Conservation (phyloP, 1,140 invertebrate species). For the Bursaphelenchus mucronatus region DNA sequence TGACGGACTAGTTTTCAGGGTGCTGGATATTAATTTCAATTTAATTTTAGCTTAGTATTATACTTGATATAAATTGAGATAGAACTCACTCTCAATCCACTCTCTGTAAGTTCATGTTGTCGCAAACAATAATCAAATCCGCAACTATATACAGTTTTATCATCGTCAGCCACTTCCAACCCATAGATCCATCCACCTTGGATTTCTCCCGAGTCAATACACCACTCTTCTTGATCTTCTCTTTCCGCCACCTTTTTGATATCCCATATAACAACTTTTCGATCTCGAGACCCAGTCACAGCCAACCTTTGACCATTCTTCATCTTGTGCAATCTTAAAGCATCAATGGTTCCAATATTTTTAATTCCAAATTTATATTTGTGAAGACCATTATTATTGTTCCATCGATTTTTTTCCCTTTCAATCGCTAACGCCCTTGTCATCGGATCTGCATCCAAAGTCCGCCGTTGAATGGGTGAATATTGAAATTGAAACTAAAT, state of each 20-base stretch:
- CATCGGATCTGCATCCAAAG: conserved; percentile 9
- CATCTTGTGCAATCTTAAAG: conserved; percentile 3
- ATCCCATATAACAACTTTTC: conserved; percentile 7
- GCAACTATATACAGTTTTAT: conserved; percentile 5
- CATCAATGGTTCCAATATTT: conserved; percentile 5
- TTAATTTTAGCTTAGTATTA: neutral
- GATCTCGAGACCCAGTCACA: conserved; percentile 11
- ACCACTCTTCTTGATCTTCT: neutral
- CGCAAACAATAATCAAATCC: conserved; percentile 6
- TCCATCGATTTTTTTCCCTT: conserved; percentile 15
- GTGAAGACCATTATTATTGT: neutral
- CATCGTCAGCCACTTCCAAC: neutral
- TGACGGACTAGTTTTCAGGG: neutral
- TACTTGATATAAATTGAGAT: too few relatives aligned
- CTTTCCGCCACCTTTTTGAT: conserved; percentile 2
- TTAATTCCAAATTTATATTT: neutral
- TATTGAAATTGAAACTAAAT: too few relatives aligned
- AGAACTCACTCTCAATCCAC: neutral
- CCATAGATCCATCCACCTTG: conserved; percentile 8
- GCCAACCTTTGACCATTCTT: conserved; percentile 12
- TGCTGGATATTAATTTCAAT: neutral
- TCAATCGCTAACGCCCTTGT: conserved; percentile 11
- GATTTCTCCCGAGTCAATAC: neutral
- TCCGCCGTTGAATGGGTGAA: neutral
- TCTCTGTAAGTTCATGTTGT: conserved; percentile 7